Evolutionary conservation across 2,888 invertebrate genomes (phyloP).

Genomic region (Boloria euphrosyne): DNA sequence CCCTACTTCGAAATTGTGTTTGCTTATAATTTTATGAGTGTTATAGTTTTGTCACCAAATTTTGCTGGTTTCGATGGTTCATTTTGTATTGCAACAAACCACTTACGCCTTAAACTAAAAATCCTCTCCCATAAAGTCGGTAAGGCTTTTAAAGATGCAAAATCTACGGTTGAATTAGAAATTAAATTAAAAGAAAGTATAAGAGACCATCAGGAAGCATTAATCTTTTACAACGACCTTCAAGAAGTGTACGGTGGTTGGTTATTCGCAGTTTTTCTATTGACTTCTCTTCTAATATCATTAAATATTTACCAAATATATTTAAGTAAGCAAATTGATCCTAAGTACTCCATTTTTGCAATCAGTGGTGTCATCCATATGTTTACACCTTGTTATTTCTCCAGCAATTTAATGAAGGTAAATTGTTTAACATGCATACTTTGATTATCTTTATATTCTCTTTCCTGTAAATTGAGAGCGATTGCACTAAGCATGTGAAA

Average conservation of each 20-base stretch:
- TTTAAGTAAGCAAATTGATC: slow-evolving; percentile 51
- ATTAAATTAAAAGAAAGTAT: slow-evolving; percentile 52
- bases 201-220: slow-evolving; percentile 59
- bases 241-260: slow-evolving; percentile 63
- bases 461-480: no score
- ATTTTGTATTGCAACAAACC: slow-evolving; percentile 63
- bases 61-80: slow-evolving; percentile 65
- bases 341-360: slow-evolving; percentile 58
- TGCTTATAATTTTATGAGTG: slow-evolving; percentile 55
- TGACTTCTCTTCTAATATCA: slow-evolving; percentile 59
- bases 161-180: slow-evolving; percentile 47
- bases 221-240: slow-evolving; percentile 53
- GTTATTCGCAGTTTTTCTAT: slow-evolving; percentile 58
- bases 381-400: slow-evolving; percentile 62
- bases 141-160: slow-evolving; percentile 52
- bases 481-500: no score
- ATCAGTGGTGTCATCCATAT: slow-evolving; percentile 57
- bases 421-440: neutral
- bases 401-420: slow-evolving; percentile 61
- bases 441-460: no score
- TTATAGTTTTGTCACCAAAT: slow-evolving; percentile 53
- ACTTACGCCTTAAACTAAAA: slow-evolving; percentile 62
- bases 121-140: slow-evolving; percentile 54
- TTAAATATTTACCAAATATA: slow-evolving; percentile 63
- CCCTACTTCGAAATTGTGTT: slow-evolving; percentile 64